Conservation (phyloP, 2,888 invertebrate species). For the Eutolmus rufibarbis region DNA sequence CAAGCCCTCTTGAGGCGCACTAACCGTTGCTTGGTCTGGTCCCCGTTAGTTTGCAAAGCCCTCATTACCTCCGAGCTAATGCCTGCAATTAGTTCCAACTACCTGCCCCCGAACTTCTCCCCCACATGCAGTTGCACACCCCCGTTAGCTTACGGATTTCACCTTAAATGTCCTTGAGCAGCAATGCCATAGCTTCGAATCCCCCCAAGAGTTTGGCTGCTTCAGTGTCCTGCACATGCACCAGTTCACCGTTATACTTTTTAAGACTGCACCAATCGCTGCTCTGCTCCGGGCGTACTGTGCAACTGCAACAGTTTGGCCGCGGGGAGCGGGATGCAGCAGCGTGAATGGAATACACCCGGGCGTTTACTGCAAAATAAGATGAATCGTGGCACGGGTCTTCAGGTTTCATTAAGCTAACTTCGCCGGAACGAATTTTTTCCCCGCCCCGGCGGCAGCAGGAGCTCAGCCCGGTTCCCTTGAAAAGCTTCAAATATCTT, state of each 20-base stretch:
- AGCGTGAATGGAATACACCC: not conserved
- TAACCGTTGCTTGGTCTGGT: not conserved
- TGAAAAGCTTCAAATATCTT: slow-evolving; percentile 23
- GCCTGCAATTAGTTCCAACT: slow-evolving; percentile 35
- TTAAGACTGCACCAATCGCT: slow-evolving; percentile 29
- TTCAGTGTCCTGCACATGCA: slow-evolving; percentile 27
- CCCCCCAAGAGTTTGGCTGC: slow-evolving; percentile 23
- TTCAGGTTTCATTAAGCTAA: slow-evolving; percentile 30
- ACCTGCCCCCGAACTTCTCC: not conserved
- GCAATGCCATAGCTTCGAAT: not conserved
- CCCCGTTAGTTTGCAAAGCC: slow-evolving; percentile 9
- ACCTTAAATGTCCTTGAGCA: slow-evolving; percentile 36
- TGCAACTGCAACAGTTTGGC: slow-evolving; percentile 5
- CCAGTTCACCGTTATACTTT: not conserved
- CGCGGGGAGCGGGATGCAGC: not conserved
- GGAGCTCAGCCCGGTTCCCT: not conserved
- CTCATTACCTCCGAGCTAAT: slow-evolving; percentile 20
- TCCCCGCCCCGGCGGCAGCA: not conserved
- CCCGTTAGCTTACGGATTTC: slow-evolving; percentile 17
- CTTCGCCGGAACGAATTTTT: not conserved
- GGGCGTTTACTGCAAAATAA: not conserved
- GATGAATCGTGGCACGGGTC: slow-evolving; percentile 21
- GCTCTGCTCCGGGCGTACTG: not conserved
- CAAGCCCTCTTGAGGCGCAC: not conserved
- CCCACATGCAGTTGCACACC: not conserved